Conservation (phyloP, 35 echinoderm and acorn worm species). For the Ptychodera flava region DNA sequence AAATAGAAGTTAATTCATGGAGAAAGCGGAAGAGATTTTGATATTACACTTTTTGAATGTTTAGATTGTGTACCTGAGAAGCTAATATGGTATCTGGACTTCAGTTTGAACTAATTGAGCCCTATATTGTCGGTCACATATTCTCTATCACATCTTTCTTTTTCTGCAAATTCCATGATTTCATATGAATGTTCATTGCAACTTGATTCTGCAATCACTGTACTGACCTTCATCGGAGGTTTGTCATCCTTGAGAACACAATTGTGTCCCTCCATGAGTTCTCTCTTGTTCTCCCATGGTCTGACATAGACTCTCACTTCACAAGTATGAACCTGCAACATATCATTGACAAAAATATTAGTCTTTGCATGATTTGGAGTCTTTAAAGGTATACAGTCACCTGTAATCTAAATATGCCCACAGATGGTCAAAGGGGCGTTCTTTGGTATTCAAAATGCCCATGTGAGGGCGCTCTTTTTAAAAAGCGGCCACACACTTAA, state of each 20-base stretch:
- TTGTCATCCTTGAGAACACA: background rate
- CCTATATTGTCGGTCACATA: background rate
- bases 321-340: background rate
- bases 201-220: background rate
- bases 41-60: background rate
- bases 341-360: too few relatives aligned
- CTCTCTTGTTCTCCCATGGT: background rate
- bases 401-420: too few relatives aligned
- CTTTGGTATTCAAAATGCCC: too few relatives aligned
- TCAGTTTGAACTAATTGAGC: background rate
- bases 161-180: too few relatives aligned
- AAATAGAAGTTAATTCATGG: too few relatives aligned
- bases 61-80: background rate
- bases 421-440: too few relatives aligned
- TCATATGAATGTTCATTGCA: too few relatives aligned
- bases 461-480: background rate
- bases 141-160: too few relatives aligned
- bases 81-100: background rate
- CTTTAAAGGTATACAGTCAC: too few relatives aligned
- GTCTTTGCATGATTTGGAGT: too few relatives aligned
- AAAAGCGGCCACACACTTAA: too few relatives aligned
- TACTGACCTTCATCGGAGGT: background rate
- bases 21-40: too few relatives aligned
- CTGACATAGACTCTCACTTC: background rate
- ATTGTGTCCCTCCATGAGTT: background rate